Evolutionary conservation across 2,113 vertebrate species (phyloP).

Genomic region (Raphicerus campestris): DNA sequence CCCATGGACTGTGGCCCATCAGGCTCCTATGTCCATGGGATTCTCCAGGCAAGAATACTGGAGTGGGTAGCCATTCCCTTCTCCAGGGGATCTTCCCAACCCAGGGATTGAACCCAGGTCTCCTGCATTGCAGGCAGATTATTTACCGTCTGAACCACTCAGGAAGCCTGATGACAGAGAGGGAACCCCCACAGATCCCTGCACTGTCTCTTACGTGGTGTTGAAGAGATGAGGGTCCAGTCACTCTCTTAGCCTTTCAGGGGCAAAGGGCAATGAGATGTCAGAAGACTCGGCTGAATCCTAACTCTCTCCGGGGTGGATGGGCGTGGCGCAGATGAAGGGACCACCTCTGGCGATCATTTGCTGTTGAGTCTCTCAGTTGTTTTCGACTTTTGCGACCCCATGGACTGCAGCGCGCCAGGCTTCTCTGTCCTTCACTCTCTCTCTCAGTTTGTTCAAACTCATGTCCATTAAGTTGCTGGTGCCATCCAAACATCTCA

Average conservation of each 20-base stretch:
- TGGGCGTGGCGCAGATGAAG: neutral
- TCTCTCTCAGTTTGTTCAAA: neutral
- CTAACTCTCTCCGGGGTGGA: neutral
- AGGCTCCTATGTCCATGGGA: neutral
- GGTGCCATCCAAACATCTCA: neutral
- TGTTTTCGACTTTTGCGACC: neutral
- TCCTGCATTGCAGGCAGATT: neutral
- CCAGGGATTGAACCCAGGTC: neutral
- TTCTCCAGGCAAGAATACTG: neutral
- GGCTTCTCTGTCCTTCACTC: neutral
- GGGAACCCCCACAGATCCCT: neutral
- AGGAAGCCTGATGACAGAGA: neutral
- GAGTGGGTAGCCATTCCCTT: neutral
- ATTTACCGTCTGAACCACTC: neutral
- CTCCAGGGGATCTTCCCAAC: neutral
- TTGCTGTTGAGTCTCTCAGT: neutral
- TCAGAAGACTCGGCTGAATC: too few species aligned
- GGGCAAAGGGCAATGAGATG: neutral
- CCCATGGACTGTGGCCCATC: neutral
- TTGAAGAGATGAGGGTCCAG: neutral
- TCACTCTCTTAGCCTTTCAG: neutral
- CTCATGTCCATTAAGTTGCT: neutral
- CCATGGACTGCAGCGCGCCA: neutral
- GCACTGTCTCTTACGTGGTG: too few species aligned
- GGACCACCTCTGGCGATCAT: neutral